A percentile compares a stretch with the other conserved stretches of the same genome.
phyloP scores from a whole-genome alignment of 2,797 vertebrate species.

The Caiman crocodilus region DNA sequence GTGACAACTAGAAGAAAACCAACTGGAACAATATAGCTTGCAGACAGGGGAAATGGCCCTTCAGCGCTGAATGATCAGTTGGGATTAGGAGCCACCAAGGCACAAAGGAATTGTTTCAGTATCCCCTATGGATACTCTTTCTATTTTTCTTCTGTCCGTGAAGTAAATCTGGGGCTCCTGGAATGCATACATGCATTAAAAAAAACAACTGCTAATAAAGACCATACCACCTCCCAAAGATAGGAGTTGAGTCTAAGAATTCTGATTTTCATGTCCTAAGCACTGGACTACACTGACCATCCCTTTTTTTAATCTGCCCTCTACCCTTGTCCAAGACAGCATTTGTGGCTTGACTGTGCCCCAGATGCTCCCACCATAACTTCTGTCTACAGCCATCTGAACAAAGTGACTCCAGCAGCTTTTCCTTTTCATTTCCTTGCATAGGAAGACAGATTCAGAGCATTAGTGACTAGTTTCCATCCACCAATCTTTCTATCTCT shows the following conservation, averaged over 20 bases:
- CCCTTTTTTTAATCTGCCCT: not conserved
- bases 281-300: not conserved
- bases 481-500: not conserved
- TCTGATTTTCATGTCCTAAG: not conserved
- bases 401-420: not conserved
- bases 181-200: not conserved
- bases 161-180: not conserved
- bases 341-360: not conserved
- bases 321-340: not conserved
- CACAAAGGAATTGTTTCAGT: not conserved
- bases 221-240: not conserved
- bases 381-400: not conserved
- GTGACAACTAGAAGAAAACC: not conserved
- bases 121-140: not conserved
- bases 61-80: not conserved
- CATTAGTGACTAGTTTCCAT: not conserved
- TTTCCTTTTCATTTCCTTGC: constrained; percentile 12
- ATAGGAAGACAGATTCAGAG: not conserved
- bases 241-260: not conserved
- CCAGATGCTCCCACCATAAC: not conserved
- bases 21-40: not conserved
- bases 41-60: not conserved
- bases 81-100: not conserved
- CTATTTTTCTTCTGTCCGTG: not conserved
- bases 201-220: not conserved